A percentile compares a stretch with the other conserved stretches of the same genome.
phyloP scores from a whole-genome alignment of 2,797 vertebrate genomes.

The Apodemus agrarius region DNA sequence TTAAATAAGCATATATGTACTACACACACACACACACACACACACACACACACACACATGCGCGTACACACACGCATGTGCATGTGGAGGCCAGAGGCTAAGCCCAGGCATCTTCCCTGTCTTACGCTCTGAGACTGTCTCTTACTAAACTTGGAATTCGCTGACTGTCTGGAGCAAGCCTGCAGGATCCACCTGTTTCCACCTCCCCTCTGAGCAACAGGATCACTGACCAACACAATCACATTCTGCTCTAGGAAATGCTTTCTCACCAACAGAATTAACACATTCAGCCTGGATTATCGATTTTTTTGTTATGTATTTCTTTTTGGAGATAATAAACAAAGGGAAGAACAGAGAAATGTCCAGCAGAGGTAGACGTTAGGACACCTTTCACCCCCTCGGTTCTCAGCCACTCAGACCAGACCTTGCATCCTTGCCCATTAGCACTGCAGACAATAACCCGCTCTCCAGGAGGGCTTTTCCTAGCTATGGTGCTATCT shows the following conservation, averaged over 20 bases:
- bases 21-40: background rate
- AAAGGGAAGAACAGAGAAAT: background rate
- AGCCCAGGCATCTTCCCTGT: background rate
- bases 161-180: background rate
- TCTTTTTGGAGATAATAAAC: background rate
- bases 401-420: background rate
- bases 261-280: slow-evolving; percentile 16
- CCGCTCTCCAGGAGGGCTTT: background rate
- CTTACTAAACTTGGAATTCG: background rate
- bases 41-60: background rate
- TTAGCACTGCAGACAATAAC: background rate
- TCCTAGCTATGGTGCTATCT: background rate
- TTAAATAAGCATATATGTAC: background rate
- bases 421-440: background rate
- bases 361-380: background rate
- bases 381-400: background rate
- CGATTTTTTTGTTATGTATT: background rate
- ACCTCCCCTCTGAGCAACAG: background rate
- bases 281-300: background rate
- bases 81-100: background rate
- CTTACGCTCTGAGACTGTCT: background rate
- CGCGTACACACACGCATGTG: too few species aligned
- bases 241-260: background rate
- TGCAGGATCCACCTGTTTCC: background rate
- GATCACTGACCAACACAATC: background rate